Conservation (phyloP, 2,113 vertebrate genomes). For the Oophaga pumilio region DNA sequence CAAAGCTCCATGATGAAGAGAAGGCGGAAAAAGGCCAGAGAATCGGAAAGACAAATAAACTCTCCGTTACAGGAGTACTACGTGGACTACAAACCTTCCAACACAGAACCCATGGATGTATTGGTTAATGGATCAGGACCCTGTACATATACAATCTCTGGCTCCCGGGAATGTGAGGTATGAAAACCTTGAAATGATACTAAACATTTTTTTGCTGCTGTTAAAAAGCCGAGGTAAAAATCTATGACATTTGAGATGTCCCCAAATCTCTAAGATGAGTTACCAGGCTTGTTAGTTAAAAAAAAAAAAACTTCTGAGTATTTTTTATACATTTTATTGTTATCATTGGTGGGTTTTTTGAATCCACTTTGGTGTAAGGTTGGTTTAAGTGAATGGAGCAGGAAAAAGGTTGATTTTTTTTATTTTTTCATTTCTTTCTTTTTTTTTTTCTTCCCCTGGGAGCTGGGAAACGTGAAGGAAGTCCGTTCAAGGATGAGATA, state of each 20-base stretch:
- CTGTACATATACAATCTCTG: conserved; percentile 98
- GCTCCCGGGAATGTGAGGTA: conserved; percentile 99
- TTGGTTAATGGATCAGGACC: conserved; percentile 96
- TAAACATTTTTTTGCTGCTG: conserved; percentile 73
- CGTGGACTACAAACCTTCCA: conserved; percentile 98
- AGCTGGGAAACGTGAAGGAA: conserved; percentile 66
- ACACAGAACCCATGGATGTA: conserved; percentile 98
- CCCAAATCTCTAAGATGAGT: conserved; percentile 72
- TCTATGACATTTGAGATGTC: conserved; percentile 78
- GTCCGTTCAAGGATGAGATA: conserved; percentile 65
- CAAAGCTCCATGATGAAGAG: conserved; percentile 89
- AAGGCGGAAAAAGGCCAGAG: conserved; percentile 88
- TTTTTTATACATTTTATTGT: conserved; percentile 50
- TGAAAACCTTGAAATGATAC: conserved; percentile 83
- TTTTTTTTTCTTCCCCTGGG: conserved; percentile 34
- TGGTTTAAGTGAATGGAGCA: conserved; percentile 64
- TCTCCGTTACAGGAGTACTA: conserved; percentile 98
- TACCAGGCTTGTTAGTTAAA: conserved; percentile 61
- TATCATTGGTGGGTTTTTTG: conserved; percentile 60
- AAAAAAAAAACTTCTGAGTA: conserved; percentile 27
- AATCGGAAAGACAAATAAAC: conserved; percentile 89
- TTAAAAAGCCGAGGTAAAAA: conserved; percentile 93
- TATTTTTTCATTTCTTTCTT: conserved; percentile 58
- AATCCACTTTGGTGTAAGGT: conserved; percentile 68
- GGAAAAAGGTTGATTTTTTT: conserved; percentile 65